phyloP scores from a whole-genome alignment of 2,797 vertebrate genomes.

The Catamblyrhynchus diadema region DNA sequence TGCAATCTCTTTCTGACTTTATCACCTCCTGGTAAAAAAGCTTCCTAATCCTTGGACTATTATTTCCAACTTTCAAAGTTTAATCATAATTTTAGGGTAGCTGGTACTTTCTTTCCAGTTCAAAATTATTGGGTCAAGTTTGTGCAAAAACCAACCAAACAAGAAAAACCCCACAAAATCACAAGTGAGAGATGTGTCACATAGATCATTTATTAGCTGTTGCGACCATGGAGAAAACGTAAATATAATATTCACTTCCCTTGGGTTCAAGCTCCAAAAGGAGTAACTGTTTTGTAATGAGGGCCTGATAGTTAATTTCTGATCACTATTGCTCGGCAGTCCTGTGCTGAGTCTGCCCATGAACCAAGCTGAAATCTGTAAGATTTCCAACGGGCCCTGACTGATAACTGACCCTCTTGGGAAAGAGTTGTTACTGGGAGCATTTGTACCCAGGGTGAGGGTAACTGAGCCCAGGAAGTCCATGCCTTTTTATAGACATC shows the following conservation, averaged over 20 bases:
- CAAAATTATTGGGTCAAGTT: neutral
- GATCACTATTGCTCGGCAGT: neutral
- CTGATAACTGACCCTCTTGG: neutral
- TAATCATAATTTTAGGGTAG: neutral
- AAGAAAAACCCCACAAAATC: neutral
- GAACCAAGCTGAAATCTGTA: neutral
- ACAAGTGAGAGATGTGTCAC: accelerated
- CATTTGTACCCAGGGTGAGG: neutral
- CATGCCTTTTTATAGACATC: neutral
- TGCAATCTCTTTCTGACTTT: neutral
- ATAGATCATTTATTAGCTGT: neutral
- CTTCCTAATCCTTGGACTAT: neutral
- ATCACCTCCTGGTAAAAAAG: neutral
- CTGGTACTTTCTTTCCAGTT: neutral
- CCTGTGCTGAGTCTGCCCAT: neutral
- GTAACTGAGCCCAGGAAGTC: neutral
- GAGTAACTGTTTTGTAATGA: neutral
- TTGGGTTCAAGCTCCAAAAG: neutral
- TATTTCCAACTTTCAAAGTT: neutral
- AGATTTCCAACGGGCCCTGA: neutral
- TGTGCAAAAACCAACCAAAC: neutral
- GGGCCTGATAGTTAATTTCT: neutral
- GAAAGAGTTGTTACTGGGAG: neutral
- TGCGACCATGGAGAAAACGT: neutral
- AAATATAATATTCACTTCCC: neutral